A percentile compares a stretch with the other conserved stretches of the same genome.
phyloP scores from a whole-genome alignment of 1,140 invertebrate species.

The Tetragonula clypearis region DNA sequence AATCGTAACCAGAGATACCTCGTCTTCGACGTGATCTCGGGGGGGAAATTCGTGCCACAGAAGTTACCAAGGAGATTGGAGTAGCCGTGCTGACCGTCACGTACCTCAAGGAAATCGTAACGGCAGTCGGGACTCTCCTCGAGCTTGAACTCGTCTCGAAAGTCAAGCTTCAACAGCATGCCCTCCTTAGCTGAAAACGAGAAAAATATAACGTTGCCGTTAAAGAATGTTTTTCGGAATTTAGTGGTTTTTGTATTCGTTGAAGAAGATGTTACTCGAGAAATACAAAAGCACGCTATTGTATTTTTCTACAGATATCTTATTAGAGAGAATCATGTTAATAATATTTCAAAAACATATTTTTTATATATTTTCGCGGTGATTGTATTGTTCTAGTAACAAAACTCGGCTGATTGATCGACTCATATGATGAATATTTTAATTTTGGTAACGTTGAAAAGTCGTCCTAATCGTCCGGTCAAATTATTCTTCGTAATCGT shows the following conservation, averaged over 20 bases:
- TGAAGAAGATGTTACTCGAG: not conserved
- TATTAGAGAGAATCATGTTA: not conserved
- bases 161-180: conserved; percentile 90
- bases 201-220: conserved; percentile 14
- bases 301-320: not conserved
- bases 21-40: conserved; percentile 88
- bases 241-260: not conserved
- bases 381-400: no score
- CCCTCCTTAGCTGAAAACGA: conserved; percentile 87
- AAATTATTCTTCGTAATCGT: conserved; percentile 53
- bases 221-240: not conserved
- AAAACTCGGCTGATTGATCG: conserved; percentile 20
- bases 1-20: conserved; percentile 93
- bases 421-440: conserved; percentile 58
- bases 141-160: conserved; percentile 90
- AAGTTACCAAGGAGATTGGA: conserved; percentile 86
- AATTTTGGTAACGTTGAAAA: conserved; percentile 58
- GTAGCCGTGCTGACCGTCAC: conserved; percentile 93
- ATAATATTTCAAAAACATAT: not conserved
- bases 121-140: conserved; percentile 89
- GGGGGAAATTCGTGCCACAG: conserved; percentile 91
- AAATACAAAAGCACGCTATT: not conserved
- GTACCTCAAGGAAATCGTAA: conserved; percentile 92
- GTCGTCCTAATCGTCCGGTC: conserved; percentile 41
- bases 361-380: not conserved